Evolutionary conservation across 2,888 invertebrate species (phyloP).

Genomic region (Amphipoea oculea): DNA sequence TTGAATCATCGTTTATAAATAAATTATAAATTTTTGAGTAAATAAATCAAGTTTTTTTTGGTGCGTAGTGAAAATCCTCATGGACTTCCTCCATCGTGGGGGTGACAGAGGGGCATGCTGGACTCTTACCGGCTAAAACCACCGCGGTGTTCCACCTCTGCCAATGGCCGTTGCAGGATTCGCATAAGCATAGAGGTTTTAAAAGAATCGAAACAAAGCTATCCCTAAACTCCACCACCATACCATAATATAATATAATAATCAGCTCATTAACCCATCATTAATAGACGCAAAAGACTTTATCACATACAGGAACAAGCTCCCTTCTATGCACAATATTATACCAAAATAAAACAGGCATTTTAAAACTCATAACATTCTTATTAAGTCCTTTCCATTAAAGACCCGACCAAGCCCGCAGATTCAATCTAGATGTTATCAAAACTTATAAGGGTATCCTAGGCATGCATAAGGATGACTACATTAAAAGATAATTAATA

Average conservation of each 20-base stretch:
- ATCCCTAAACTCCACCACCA: not conserved
- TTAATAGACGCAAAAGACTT: not conserved
- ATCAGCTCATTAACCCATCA: not conserved
- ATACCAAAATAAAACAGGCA: slow-evolving; percentile 34
- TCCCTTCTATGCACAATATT: not conserved
- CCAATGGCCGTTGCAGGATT: too few relatives aligned
- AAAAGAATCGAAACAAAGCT: not conserved
- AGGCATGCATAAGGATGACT: slow-evolving; percentile 40
- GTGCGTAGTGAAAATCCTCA: too few relatives aligned
- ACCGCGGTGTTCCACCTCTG: too few relatives aligned
- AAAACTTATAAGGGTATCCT: slow-evolving; percentile 39
- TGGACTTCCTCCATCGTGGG: too few relatives aligned
- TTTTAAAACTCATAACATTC: slow-evolving; percentile 33
- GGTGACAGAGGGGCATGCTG: too few relatives aligned
- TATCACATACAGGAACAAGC: not conserved
- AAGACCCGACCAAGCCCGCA: slow-evolving; percentile 11
- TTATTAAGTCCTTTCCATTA: slow-evolving; percentile 42
- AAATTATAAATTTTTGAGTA: too few relatives aligned
- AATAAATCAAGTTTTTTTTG: too few relatives aligned
- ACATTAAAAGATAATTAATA: slow-evolving; percentile 53
- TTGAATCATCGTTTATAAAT: not conserved
- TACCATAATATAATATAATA: not conserved
- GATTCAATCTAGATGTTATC: slow-evolving; percentile 58
- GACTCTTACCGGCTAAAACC: too few relatives aligned
- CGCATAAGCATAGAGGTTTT: too few relatives aligned